Conservation (phyloP, 2,113 vertebrate genomes). For the Danionella cerebrum region DNA sequence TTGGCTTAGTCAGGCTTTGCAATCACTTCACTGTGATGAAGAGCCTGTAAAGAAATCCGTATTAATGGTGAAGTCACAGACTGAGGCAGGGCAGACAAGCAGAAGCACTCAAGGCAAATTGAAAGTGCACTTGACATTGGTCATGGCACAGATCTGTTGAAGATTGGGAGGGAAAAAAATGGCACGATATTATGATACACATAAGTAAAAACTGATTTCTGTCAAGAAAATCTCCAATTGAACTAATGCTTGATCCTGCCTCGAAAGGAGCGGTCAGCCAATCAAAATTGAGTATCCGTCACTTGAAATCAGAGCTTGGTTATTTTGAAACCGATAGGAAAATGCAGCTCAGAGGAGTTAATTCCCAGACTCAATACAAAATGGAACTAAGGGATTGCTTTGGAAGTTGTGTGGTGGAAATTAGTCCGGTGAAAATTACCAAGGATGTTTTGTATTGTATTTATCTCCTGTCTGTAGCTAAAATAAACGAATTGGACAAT, state of each 20-base stretch:
- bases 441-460: no score
- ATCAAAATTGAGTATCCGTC: no score
- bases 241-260: no score
- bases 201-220: neutral
- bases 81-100: constrained; percentile 27
- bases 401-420: no score
- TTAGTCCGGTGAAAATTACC: no score
- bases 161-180: constrained; percentile 1
- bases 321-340: neutral
- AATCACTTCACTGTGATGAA: constrained; percentile 43
- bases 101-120: constrained; percentile 37
- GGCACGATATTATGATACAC: neutral
- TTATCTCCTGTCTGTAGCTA: no score
- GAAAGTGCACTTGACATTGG: constrained; percentile 38
- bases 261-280: no score
- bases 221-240: no score
- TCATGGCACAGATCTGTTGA: constrained; percentile 26
- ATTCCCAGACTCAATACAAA: no score
- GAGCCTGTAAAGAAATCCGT: constrained; percentile 30
- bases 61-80: constrained; percentile 31
- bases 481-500: no score
- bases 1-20: constrained; percentile 17
- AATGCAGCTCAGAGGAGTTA: no score
- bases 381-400: no score
- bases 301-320: neutral